A percentile compares a stretch with the other conserved stretches of the same genome.
Conservation (phyloP, 2,888 invertebrate species). For the Rotaria magnacalcarata region DNA sequence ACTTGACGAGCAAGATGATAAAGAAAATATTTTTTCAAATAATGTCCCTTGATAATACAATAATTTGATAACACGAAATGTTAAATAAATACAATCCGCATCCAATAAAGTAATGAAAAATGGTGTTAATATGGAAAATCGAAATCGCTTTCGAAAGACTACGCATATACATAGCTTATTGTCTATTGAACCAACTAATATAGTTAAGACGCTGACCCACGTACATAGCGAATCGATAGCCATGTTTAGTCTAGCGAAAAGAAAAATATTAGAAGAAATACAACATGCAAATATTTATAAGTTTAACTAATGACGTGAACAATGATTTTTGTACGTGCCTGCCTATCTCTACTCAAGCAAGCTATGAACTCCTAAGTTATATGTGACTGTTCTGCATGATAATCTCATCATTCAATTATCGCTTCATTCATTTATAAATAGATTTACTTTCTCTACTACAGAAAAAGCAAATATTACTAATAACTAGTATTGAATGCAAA, state of each 20-base stretch:
- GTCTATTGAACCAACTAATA: background rate
- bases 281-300: too few relatives aligned
- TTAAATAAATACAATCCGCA: background rate
- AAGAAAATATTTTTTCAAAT: background rate
- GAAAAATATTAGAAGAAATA: too few relatives aligned
- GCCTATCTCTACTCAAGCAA: too few relatives aligned
- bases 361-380: too few relatives aligned
- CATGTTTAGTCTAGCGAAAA: background rate
- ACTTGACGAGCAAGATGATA: background rate
- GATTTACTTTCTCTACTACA: too few relatives aligned
- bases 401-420: too few relatives aligned
- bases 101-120: background rate
- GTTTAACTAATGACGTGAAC: too few relatives aligned
- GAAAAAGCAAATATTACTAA: too few relatives aligned
- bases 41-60: constrained; percentile 16
- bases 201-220: background rate
- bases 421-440: too few relatives aligned
- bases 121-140: background rate
- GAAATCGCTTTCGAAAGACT: background rate
- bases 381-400: too few relatives aligned
- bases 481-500: too few relatives aligned
- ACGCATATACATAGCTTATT: constrained; percentile 1
- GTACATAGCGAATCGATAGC: background rate
- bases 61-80: constrained; percentile 9
- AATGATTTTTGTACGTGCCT: too few relatives aligned